Evolutionary conservation across 2,113 vertebrate genomes (phyloP), one percentile per base, ranked within the genome.

Genomic region (Strix aluco): DNA sequence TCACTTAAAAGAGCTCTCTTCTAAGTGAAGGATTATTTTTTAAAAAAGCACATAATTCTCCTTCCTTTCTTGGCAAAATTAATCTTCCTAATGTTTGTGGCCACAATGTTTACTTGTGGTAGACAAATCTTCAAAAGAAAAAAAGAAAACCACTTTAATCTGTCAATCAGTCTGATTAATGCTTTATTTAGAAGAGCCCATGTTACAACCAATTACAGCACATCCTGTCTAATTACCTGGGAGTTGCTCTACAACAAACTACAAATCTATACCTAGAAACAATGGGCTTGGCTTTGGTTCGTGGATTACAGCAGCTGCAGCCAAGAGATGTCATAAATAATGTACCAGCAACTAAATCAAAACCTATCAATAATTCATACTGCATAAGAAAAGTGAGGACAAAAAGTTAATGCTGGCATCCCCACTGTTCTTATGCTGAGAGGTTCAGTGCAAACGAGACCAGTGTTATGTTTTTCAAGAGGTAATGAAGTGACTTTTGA

Each of bases 311-410:
- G 93, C 51, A 90, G 62, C 79, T 88, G 91, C 89, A 96, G 87
- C 74, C 91, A 96, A 88, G 89, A 78, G 70, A 67, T 85, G 86
- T 88, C 89, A 97, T 96, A 96, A 97, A 96, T 92, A 93, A 96
- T 90, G 54, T 77, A 97, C 86, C 66, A 95, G 66, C 78, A 96
- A 91, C 87, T 96, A 91, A 94, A 95, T 94, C 89, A 94, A 91
- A 96, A 90, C 49, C 66, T 70, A 92, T 90, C 91, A 91, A 92
- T 81, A 86, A 94, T 96, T 96, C 91, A 90, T 14, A 70, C 29
- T 15, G 34, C 72, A 75, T 81, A 92, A 90, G 42, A 92, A 82
- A 86, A 95, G 62, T 8, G 67, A 97, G 51, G 85, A 90, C 84
- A 95, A 90, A 73, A 92, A 95, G 87, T 85, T 90, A 96, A 88